Conservation (phyloP, 1,140 invertebrate genomes). For the Cydia amplana region DNA sequence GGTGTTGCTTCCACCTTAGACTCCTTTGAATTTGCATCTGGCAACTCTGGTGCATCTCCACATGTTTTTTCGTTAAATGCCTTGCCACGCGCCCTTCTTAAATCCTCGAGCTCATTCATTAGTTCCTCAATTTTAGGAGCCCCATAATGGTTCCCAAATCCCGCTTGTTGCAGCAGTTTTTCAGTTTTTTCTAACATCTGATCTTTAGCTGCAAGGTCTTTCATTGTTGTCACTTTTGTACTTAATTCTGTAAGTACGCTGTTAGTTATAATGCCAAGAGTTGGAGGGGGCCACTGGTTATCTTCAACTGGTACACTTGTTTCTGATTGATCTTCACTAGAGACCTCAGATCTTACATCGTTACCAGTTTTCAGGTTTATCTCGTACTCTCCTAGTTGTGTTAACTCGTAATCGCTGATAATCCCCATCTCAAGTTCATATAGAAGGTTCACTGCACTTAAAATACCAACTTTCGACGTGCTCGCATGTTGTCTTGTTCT, state of each 20-base stretch:
- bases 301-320: constrained; percentile 2
- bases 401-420: background rate
- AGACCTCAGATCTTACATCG: too few relatives aligned
- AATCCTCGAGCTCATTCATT: background rate
- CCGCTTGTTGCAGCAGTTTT: background rate
- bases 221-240: background rate
- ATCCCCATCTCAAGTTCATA: background rate
- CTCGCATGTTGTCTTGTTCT: background rate
- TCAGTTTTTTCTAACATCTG: background rate
- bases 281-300: background rate
- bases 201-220: background rate
- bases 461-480: background rate
- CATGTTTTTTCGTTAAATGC: background rate
- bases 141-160: background rate
- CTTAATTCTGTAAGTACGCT: background rate
- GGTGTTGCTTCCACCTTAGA: background rate
- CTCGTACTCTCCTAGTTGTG: background rate
- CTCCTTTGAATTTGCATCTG: background rate
- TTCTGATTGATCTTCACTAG: background rate
- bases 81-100: background rate
- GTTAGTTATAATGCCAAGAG: background rate
- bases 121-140: background rate
- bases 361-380: background rate
- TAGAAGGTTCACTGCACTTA: background rate
- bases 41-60: background rate